phyloP scores from a whole-genome alignment of 2,797 vertebrate species.

The Myotis findleyi region DNA sequence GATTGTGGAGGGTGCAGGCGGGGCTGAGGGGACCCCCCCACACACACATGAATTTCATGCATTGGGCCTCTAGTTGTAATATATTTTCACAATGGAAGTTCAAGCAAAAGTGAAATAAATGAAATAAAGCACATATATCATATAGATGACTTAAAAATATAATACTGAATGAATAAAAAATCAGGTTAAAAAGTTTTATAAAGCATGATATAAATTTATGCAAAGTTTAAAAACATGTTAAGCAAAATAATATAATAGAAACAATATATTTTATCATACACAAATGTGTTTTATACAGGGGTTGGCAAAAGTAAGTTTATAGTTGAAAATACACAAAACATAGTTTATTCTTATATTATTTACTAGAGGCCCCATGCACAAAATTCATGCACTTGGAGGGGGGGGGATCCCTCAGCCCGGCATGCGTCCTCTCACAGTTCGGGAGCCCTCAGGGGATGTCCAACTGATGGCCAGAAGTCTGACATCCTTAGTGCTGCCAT shows the following conservation, averaged over 20 bases:
- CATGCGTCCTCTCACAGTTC: no score
- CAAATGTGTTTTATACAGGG: background rate
- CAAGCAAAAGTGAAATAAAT: conserved; percentile 22
- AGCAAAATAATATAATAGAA: background rate
- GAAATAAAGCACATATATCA: background rate
- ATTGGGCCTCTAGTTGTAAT: background rate
- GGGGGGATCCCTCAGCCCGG: no score
- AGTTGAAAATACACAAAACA: background rate
- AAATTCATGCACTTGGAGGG: no score
- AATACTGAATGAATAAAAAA: conserved; percentile 20
- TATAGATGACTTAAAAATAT: background rate
- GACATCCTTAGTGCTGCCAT: no score
- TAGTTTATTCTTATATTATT: background rate
- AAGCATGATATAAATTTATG: background rate
- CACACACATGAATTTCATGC: no score
- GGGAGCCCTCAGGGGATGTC: no score
- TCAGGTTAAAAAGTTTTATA: conserved; percentile 9
- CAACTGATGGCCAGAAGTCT: no score
- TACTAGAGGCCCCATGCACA: background rate
- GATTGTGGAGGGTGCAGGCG: no score
- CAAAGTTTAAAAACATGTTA: background rate
- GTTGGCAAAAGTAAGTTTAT: background rate
- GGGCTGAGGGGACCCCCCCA: no score
- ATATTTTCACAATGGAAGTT: background rate
- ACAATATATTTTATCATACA: background rate